phyloP scores from a whole-genome alignment of 2,888 invertebrate genomes.

The Stenotaenia linearis region DNA sequence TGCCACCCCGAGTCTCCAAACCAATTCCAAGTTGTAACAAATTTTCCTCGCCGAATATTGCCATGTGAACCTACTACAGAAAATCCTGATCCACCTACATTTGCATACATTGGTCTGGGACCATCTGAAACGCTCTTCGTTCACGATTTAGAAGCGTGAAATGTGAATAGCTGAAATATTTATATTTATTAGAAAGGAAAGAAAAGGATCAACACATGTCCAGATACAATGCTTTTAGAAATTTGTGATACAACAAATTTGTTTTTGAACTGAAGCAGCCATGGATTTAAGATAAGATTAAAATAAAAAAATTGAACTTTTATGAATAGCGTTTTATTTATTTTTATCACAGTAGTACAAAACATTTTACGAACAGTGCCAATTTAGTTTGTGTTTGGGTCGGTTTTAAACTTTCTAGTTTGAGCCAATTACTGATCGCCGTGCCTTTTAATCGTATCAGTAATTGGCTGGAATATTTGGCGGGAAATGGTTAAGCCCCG shows the following conservation, averaged over 20 bases:
- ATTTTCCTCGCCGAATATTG: conserved; percentile 83
- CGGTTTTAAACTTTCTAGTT: too few species aligned
- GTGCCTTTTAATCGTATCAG: too few species aligned
- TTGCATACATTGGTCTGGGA: conserved; percentile 73
- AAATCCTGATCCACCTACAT: conserved; percentile 49
- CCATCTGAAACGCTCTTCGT: conserved; percentile 89
- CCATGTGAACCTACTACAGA: conserved; percentile 55
- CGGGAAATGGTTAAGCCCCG: too few species aligned
- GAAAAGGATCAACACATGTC: not conserved
- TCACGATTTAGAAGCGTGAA: conserved; percentile 77
- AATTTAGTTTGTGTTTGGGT: too few species aligned
- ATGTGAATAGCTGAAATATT: not conserved
- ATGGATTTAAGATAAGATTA: not conserved
- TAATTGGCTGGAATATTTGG: too few species aligned
- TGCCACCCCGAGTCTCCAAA: conserved; percentile 89
- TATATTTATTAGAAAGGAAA: not conserved
- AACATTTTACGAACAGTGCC: too few species aligned
- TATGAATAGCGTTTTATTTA: too few species aligned
- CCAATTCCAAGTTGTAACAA: conserved; percentile 90
- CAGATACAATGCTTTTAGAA: not conserved
- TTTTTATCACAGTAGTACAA: too few species aligned
- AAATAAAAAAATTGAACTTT: not conserved
- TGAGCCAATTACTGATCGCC: too few species aligned
- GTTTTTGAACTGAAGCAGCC: not conserved
- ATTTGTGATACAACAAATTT: not conserved